Evolutionary conservation across 64 coral and sea anemone species (phyloP).

Genomic region (Montipora efflorescens): DNA sequence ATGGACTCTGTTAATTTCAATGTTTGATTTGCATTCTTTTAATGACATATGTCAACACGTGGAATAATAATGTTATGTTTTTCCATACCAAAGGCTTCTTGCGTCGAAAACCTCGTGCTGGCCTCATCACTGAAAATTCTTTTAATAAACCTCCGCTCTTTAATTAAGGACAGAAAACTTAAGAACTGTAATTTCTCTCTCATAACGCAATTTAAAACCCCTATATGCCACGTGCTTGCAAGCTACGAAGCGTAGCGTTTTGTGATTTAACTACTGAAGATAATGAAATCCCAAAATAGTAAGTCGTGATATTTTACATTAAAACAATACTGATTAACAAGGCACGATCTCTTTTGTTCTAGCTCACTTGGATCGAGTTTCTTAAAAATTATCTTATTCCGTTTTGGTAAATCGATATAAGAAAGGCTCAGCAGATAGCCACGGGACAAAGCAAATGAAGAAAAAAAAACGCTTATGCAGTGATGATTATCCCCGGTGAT

Average conservation of each 20-base stretch:
- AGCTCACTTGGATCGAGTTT: too few species aligned
- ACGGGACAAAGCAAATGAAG: too few species aligned
- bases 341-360: not conserved
- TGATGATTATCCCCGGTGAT: too few species aligned
- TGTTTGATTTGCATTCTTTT: slow-evolving; percentile 1
- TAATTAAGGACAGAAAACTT: not conserved
- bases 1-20: not conserved
- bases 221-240: slow-evolving; percentile 31
- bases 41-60: slow-evolving; percentile 23
- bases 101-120: not conserved
- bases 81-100: slow-evolving; percentile 3
- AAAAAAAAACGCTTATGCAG: too few species aligned
- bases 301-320: not conserved
- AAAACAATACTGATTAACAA: not conserved
- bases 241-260: not conserved
- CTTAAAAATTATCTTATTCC: too few species aligned
- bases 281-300: not conserved
- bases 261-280: not conserved
- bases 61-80: slow-evolving; percentile 14
- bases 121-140: not conserved
- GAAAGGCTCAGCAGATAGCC: too few species aligned
- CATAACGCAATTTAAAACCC: not conserved
- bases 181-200: not conserved
- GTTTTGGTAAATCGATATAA: too few species aligned
- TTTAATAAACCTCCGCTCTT: not conserved